Evolutionary conservation across 2,797 vertebrate species (phyloP), one percentile per base, ranked within the genome.

Genomic region (Malacoraja senta): DNA sequence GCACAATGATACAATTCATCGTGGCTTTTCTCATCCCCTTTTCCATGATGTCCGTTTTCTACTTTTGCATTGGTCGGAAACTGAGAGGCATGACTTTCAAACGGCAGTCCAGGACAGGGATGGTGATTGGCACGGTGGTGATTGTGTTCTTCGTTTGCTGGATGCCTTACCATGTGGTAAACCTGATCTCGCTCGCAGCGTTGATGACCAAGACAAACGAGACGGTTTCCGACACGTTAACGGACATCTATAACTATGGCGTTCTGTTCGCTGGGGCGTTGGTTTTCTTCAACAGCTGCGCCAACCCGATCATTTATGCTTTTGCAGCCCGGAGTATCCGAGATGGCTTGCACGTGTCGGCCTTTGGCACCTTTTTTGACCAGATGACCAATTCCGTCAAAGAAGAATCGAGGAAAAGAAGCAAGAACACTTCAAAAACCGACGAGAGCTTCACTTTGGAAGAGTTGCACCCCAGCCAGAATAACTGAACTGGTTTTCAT

Each of bases 241-340:
- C 96, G 24, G 93, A 91, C 0, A 92, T 94, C 32, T 93, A 95
- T n/a, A 26, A 38, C 7, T 76, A 29, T 72, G 95, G 94, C 53
- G 93, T 84, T 19, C 96, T 97, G 44, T 93, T 98, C 1, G 95
- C 97, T 10, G 97, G 97, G 81, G 97, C 97, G 0, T 94, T 98
- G 93, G 96, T 94, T 10, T 98, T 98, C 94, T 95, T 98, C 94
- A 97, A 97, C 94, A 98, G 97, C 95, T 97, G 97, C 0, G 93
- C 96, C 76, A 98, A 98, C 94, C 98, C 98, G 21, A 94, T 98
- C 65, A 96, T 98, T 93, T 98, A 98, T 9, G 97, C 97, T 94
- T 98, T 97, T 93, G 97, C 97, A 0, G 98, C 98, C 2, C 97
- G 96, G 74, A 96, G 95, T 68, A 97, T 98, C 95, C 96, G 96